phyloP scores from a whole-genome alignment of 2,888 invertebrate species.

The Troglohyphantes excavatus region DNA sequence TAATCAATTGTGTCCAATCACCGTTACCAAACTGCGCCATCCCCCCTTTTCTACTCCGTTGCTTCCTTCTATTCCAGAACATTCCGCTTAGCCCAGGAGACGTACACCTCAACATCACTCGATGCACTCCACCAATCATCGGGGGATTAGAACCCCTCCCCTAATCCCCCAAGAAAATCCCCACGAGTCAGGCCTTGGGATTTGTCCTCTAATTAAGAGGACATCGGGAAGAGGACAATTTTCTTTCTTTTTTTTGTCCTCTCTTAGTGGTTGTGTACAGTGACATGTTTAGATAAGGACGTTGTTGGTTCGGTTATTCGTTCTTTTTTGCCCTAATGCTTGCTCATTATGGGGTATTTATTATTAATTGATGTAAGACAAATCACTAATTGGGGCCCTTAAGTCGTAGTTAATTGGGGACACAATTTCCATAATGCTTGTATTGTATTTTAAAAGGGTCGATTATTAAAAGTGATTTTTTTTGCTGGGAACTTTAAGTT shows the following conservation, averaged over 20 bases:
- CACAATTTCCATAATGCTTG: slow-evolving; percentile 43
- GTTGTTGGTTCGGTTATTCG: background rate
- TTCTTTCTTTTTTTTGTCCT: background rate
- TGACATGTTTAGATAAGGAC: slow-evolving; percentile 26
- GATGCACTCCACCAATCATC: slow-evolving; percentile 72
- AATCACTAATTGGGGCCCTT: slow-evolving; percentile 65
- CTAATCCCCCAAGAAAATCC: slow-evolving; percentile 69
- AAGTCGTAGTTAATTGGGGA: slow-evolving; percentile 50
- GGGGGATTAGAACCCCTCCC: slow-evolving; percentile 65
- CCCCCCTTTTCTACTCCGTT: slow-evolving; percentile 32
- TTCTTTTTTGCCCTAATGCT: slow-evolving; percentile 10
- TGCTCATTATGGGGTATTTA: slow-evolving; percentile 64
- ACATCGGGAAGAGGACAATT: slow-evolving; percentile 40
- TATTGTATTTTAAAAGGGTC: slow-evolving; percentile 5
- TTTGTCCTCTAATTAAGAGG: slow-evolving; percentile 77
- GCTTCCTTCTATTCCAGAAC: slow-evolving; percentile 4
- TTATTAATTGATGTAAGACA: slow-evolving; percentile 72
- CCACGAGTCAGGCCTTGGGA: slow-evolving; percentile 62
- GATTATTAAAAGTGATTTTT: slow-evolving; percentile 21
- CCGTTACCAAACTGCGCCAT: slow-evolving; percentile 2
- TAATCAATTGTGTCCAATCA: slow-evolving; percentile 56
- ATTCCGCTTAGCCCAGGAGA: slow-evolving; percentile 9
- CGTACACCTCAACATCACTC: slow-evolving; percentile 16
- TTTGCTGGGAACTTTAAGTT: background rate
- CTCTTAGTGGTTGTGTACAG: background rate